A percentile compares a stretch with the other conserved stretches of the same genome.
phyloP scores from a whole-genome alignment of 2,113 vertebrate genomes.

The Cololabis saira region DNA sequence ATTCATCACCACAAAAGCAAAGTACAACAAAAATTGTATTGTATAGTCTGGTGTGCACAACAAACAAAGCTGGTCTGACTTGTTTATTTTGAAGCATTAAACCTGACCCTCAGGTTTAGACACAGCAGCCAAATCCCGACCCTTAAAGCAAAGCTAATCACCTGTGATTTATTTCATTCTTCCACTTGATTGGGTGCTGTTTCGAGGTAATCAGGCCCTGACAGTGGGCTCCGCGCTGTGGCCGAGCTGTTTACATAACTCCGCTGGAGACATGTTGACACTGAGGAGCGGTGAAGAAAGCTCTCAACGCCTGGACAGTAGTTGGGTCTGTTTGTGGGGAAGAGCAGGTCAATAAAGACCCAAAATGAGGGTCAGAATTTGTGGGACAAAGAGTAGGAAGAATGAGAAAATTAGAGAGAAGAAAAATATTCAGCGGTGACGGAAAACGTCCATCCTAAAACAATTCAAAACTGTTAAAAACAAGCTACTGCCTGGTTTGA shows the following conservation, averaged over 20 bases:
- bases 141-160: slow-evolving; percentile 61
- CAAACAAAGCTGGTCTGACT: slow-evolving; percentile 57
- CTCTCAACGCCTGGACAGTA: slow-evolving; percentile 61
- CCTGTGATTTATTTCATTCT: slow-evolving; percentile 81
- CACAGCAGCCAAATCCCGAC: slow-evolving; percentile 61
- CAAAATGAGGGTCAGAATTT: slow-evolving; percentile 15
- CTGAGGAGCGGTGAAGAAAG: slow-evolving; percentile 46
- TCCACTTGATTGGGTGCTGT: slow-evolving; percentile 73
- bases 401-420: slow-evolving; percentile 5
- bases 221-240: slow-evolving; percentile 73
- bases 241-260: slow-evolving; percentile 76
- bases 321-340: slow-evolving; percentile 38
- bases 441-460: too few species aligned
- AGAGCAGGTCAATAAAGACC: slow-evolving; percentile 39
- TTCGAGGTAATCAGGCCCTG: slow-evolving; percentile 74
- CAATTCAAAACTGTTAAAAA: too few species aligned
- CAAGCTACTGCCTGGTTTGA: too few species aligned
- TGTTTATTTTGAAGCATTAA: slow-evolving; percentile 73
- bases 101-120: slow-evolving; percentile 64
- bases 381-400: slow-evolving; percentile 24
- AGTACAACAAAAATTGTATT: slow-evolving; percentile 30
- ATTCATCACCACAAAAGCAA: slow-evolving; percentile 33
- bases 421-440: neutral
- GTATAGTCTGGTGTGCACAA: slow-evolving; percentile 56
- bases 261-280: slow-evolving; percentile 73